Evolutionary conservation across 1,140 invertebrate species (phyloP).

Genomic region (Aphis gossypii): DNA sequence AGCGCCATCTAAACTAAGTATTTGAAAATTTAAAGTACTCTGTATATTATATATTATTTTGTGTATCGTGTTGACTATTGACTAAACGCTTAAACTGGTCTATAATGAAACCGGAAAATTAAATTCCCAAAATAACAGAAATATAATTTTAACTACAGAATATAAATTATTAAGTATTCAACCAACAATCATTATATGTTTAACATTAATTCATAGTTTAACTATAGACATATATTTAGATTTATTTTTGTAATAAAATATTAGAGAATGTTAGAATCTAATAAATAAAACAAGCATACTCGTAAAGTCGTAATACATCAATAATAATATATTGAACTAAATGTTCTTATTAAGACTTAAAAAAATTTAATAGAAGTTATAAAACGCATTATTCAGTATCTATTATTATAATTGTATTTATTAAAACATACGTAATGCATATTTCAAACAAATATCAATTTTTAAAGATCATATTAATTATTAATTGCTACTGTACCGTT

Average conservation of each 20-base stretch:
- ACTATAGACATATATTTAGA: background rate
- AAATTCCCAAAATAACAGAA: background rate
- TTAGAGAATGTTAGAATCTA: background rate
- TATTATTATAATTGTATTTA: background rate
- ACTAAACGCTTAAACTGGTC: background rate
- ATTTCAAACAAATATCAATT: background rate
- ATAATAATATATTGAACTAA: background rate
- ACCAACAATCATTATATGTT: background rate
- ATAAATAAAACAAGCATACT: background rate
- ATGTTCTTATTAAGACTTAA: background rate
- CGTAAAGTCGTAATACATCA: background rate
- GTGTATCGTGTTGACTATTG: background rate
- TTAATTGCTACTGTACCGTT: too few species aligned
- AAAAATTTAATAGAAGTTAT: background rate
- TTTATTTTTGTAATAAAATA: background rate
- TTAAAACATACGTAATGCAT: background rate
- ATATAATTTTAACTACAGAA: background rate
- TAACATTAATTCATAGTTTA: background rate
- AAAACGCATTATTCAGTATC: background rate
- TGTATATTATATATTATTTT: background rate
- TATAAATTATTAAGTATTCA: background rate
- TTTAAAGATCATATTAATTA: too few species aligned
- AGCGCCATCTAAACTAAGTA: background rate
- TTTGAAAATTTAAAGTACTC: background rate
- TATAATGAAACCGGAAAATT: background rate